Evolutionary conservation across 1,140 invertebrate genomes (phyloP).

Genomic region (Papilio machaon): DNA sequence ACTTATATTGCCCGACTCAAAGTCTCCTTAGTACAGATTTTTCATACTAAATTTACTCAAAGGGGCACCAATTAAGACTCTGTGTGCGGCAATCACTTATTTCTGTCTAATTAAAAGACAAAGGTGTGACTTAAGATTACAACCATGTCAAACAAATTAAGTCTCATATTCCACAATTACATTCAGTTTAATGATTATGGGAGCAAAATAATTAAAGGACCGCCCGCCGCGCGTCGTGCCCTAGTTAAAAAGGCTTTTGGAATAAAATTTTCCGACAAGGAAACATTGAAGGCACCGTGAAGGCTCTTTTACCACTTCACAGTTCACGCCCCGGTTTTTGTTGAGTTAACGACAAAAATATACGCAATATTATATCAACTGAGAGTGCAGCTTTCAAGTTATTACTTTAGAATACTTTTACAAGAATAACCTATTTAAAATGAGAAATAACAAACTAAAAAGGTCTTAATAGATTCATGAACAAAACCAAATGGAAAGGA

Average conservation of each 20-base stretch:
- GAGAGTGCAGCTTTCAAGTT: not conserved
- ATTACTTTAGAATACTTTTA: not conserved
- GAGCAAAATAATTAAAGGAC: constrained; percentile 12
- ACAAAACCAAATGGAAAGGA: too few species aligned
- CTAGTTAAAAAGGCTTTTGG: constrained; percentile 2
- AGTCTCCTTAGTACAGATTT: too few species aligned
- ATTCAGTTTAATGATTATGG: constrained; percentile 1
- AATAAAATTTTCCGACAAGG: constrained; percentile 9
- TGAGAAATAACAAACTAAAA: not conserved
- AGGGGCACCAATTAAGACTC: not conserved
- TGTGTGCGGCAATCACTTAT: not conserved
- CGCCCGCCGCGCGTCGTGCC: not conserved
- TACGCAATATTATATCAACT: not conserved
- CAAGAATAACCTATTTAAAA: not conserved
- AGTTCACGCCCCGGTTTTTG: constrained; percentile 5
- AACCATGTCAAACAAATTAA: not conserved
- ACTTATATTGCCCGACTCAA: too few species aligned
- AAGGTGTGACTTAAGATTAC: not conserved
- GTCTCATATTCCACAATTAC: constrained; percentile 7
- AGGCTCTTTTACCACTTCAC: constrained; percentile 19
- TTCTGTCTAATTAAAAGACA: not conserved
- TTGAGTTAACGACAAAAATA: not conserved
- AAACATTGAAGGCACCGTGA: constrained; percentile 3
- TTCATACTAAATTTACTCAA: not conserved
- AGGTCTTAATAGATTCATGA: not conserved